phyloP scores from a whole-genome alignment of 2,888 invertebrate species.

The Linnaemya vulpina region DNA sequence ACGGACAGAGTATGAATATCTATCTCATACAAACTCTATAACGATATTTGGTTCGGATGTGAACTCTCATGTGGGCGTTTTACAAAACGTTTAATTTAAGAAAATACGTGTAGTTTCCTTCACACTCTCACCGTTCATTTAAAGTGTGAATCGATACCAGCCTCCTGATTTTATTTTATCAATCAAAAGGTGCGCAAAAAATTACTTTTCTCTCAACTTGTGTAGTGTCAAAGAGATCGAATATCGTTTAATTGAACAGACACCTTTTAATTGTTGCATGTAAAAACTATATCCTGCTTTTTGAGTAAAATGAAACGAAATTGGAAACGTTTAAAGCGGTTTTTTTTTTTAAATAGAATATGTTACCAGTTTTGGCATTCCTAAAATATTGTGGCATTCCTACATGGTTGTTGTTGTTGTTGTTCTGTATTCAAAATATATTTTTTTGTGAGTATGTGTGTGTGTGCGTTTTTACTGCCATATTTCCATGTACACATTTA shows the following conservation, averaged over 20 bases:
- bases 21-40: slow-evolving; percentile 22
- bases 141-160: slow-evolving; percentile 57
- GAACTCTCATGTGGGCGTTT: slow-evolving; percentile 61
- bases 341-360: not conserved
- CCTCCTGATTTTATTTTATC: slow-evolving; percentile 49
- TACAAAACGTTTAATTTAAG: slow-evolving; percentile 51
- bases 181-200: slow-evolving; percentile 59
- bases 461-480: slow-evolving; percentile 19
- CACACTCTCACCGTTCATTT: slow-evolving; percentile 15
- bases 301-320: not conserved
- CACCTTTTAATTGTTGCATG: slow-evolving; percentile 24
- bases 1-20: not conserved
- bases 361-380: not conserved
- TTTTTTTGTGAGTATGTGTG: not conserved
- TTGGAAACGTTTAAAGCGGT: not conserved
- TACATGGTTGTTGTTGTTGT: not conserved
- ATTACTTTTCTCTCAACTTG: not conserved
- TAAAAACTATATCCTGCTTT: slow-evolving; percentile 19
- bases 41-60: slow-evolving; percentile 9
- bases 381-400: not conserved
- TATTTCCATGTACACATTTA: slow-evolving; percentile 40
- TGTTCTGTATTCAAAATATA: not conserved
- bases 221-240: slow-evolving; percentile 60
- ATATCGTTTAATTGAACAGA: slow-evolving; percentile 53
- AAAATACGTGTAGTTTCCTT: slow-evolving; percentile 33